Conservation (phyloP, 2,113 vertebrate genomes). For the Sinocyclocheilus anshuiensis region DNA sequence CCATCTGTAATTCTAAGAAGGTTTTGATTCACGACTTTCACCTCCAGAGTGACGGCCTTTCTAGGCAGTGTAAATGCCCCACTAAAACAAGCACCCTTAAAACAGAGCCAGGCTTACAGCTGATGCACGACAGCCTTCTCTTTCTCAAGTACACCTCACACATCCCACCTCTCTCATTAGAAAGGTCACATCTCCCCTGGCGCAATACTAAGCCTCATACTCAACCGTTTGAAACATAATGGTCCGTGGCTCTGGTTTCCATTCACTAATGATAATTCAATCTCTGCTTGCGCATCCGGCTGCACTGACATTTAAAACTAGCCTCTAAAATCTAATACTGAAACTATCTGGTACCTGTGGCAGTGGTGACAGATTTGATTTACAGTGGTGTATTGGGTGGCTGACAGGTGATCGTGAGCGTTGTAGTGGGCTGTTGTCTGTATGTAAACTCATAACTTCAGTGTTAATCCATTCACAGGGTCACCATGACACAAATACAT, state of each 20-base stretch:
- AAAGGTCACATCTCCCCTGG: constrained; percentile 33
- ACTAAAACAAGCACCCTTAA: neutral
- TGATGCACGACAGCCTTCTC: neutral
- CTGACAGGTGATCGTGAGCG: neutral
- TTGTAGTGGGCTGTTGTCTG: neutral
- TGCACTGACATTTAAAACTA: constrained; percentile 28
- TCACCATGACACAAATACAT: constrained; percentile 23
- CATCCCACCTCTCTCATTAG: constrained; percentile 7
- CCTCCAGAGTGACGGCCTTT: neutral
- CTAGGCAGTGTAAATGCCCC: neutral
- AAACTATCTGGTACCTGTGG: neutral
- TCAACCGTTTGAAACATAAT: neutral
- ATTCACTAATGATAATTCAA: constrained; percentile 9
- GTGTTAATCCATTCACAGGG: constrained; percentile 12
- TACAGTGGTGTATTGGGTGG: neutral
- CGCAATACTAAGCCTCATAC: neutral
- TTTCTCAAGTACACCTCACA: neutral
- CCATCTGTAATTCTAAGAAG: neutral
- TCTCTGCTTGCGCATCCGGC: neutral
- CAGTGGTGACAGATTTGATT: neutral
- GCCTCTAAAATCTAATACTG: neutral
- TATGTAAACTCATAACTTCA: neutral
- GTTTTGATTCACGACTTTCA: neutral
- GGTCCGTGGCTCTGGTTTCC: neutral
- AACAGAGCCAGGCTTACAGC: neutral